Base-by-base conservation (phyloP, 2,888 invertebrate species). In the Temnothorax rugatulus region DNA sequence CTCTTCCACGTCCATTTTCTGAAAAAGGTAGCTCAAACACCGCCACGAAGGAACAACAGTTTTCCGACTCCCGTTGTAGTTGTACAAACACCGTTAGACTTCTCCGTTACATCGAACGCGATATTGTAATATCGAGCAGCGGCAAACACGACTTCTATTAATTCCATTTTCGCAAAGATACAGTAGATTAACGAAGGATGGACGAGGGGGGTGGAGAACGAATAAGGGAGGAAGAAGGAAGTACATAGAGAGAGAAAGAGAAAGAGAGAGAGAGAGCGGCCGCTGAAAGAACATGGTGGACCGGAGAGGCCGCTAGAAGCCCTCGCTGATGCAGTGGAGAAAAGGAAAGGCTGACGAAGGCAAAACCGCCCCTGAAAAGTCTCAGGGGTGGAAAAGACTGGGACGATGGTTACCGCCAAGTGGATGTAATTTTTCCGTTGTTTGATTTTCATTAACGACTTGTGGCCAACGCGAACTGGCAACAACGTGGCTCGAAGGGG, bases 371-470 rank as follows among this genome's bases (percentile, higher is more conserved):
- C 88, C 87, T 85, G 91, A 88, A 90, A 91, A 91, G 90, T 92
- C 93, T 93, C 92, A 90, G 90, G 91, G 93, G 91, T 89, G 91
- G 91, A 90, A 91, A 90, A 90, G 91, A 88, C 89, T 79, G 86
- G 85, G 87, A 87, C 88, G 89, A 86, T 86, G 89, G 90, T 91
- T 92, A 92, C 92, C 91, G 91, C 92, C 90, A 92, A 93, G 93
- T 92, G 92, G 92, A 94, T 91, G 93, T 92, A 93, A 94, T 94
- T 94, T 93, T 94, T 93, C 92, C 93, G 92, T 93, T 95, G 95
- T 95, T 95, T 94, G 94, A 94, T 94, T 95, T 95, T 94, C 95
- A 95, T 95, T 94, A 95, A 94, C 94, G 92, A 94, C 93, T 93
- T 92, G 92, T 93, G 92, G 92, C 92, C 91, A 59, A 81, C 90